Percentiles rank a stretch among this genome's conserved stretches.
Conservation (phyloP, 2,113 vertebrate genomes). For the Neolamprologus longior region DNA sequence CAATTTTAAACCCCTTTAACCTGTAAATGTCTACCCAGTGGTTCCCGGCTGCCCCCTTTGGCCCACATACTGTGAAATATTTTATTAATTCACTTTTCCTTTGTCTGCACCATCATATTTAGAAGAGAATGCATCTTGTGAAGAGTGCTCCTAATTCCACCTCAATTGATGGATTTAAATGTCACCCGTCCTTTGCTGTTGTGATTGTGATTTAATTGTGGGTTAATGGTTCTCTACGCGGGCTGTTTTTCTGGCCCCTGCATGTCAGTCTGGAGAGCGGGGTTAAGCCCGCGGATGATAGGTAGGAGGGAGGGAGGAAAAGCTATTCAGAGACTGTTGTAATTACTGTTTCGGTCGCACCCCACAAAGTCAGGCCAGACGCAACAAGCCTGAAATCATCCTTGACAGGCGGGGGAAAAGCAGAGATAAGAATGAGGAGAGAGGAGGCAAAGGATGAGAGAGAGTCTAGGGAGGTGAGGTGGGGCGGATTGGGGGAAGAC, state of each 20-base stretch:
- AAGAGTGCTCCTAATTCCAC: conserved; percentile 43
- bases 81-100: conserved; percentile 30
- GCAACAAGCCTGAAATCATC: conserved; percentile 57
- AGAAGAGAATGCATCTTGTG: conserved; percentile 28
- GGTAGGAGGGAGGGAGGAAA: conserved; percentile 38
- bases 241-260: conserved; percentile 29
- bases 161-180: conserved; percentile 55
- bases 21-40: not conserved
- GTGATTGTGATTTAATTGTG: conserved; percentile 60
- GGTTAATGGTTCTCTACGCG: conserved; percentile 50
- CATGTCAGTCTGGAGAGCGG: conserved; percentile 20
- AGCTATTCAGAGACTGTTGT: conserved; percentile 43
- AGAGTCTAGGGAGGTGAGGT: not conserved
- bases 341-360: conserved; percentile 47
- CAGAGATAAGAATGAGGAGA: conserved; percentile 2
- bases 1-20: not conserved
- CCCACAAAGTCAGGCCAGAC: conserved; percentile 32
- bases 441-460: not conserved
- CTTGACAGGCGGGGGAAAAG: conserved; percentile 25
- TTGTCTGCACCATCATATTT: conserved; percentile 40
- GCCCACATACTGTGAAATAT: not conserved
- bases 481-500: not conserved
- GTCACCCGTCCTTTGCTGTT: conserved; percentile 51
- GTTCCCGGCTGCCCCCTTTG: not conserved
- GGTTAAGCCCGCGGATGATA: conserved; percentile 56